phyloP scores from a whole-genome alignment of 1,140 invertebrate genomes.

The Zaprionus ornatus region DNA sequence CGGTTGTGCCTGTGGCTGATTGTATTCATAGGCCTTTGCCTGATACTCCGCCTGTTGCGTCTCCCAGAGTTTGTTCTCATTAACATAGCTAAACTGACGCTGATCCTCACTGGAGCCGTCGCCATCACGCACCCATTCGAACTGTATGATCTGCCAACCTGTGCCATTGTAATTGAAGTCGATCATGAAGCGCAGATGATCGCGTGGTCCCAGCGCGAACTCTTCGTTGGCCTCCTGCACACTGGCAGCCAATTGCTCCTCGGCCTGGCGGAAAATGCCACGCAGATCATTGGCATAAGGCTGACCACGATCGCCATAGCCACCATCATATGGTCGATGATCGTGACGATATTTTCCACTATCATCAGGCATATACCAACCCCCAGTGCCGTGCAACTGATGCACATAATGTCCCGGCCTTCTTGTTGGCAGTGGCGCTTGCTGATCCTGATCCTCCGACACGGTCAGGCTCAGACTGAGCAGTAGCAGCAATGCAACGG shows the following conservation, averaged over 20 bases:
- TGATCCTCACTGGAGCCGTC: slow-evolving; percentile 49
- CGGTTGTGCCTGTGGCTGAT: slow-evolving; percentile 33
- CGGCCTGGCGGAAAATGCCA: slow-evolving; percentile 49
- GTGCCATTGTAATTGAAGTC: slow-evolving; percentile 78
- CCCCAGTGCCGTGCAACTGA: slow-evolving; percentile 56
- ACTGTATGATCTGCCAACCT: slow-evolving; percentile 77
- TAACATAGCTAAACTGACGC: slow-evolving; percentile 61
- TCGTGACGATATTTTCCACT: slow-evolving; percentile 78
- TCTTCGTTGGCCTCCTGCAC: slow-evolving; percentile 35
- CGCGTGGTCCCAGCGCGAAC: slow-evolving; percentile 60
- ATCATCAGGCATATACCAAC: slow-evolving; percentile 70
- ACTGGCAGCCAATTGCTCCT: slow-evolving; percentile 48
- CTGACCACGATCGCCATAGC: slow-evolving; percentile 72
- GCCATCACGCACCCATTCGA: slow-evolving; percentile 72
- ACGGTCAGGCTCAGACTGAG: not conserved
- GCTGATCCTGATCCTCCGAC: slow-evolving; percentile 20
- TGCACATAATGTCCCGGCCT: slow-evolving; percentile 60
- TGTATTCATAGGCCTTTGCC: slow-evolving; percentile 48
- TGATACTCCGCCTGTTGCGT: not conserved
- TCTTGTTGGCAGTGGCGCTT: slow-evolving; percentile 23
- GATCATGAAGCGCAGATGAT: slow-evolving; percentile 78
- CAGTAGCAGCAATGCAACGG: slow-evolving; percentile 31
- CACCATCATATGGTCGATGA: slow-evolving; percentile 73
- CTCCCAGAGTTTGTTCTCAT: slow-evolving; percentile 72
- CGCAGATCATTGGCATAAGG: slow-evolving; percentile 60